Evolutionary conservation across 1,140 invertebrate genomes (phyloP), one percentile per base, ranked within the genome.

Genomic region (Tetranychus urticae): DNA sequence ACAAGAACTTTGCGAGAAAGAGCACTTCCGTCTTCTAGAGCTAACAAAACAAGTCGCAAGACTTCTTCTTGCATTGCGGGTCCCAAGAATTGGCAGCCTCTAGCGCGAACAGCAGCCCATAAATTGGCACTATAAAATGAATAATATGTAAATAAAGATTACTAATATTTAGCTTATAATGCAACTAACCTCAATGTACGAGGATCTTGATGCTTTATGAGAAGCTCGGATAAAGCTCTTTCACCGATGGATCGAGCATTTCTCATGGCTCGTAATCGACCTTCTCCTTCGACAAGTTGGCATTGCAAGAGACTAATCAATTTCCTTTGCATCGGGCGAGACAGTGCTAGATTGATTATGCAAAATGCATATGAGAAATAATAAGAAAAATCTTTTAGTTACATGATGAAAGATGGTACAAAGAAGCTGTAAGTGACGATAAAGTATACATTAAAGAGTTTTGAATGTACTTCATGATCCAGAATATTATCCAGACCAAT

Each of bases 71-170:
- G 62, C 52, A 64, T 65, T 67, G 81, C 82, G 65, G 92, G 92
- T n/a, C 94, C 94, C 14, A 98, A 80, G 74, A 98, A 98, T 73
- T 98, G 94, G 72, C 94, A 98, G 42, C 94, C 93, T 60, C 93
- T 78, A 3, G 89, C 87, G 62, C 94, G 73, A 3, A 98, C 92
- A 55, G 93, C 92, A 46, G 90, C 88, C 94, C 94, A 98, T 23
- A 98, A 75, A 74, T 91, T 90, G 7, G 87, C 83, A 58, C 87
- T 42, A 42, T 5, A 42, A 42, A 42, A 90, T 33, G 14, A 7
- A 23, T 23, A 23, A 23, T 55, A 42, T 42, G 0, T 42, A 6
- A 10, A 42, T 42, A 42, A 42, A 42, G 10, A 6, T 0, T 42
- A 5, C 10, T 10, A 10, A 42, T 42, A 42, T 42, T 42, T 23